Evolutionary conservation across 2,113 vertebrate genomes (phyloP), one percentile per base, ranked within the genome.

Genomic region (Coptodon rendalli): DNA sequence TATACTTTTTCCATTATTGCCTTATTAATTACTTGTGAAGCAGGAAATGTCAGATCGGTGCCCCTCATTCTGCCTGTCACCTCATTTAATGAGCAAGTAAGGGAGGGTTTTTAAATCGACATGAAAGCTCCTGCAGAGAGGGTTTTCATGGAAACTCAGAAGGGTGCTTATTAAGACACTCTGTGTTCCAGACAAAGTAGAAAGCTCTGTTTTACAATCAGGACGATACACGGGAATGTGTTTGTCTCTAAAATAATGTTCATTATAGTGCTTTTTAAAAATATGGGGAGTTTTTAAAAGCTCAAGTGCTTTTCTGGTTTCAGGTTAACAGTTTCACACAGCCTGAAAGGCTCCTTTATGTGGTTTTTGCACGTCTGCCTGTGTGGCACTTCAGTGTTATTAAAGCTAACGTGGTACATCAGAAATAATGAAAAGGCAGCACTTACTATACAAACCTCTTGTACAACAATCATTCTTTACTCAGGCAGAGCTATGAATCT

Each of bases 41-140:
- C 61, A 86, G 86, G 6, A 88, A 89, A 92, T 92, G 87, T 90
- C 91, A 91, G 57, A 85, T 79, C 36, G 7, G 3, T 17, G 53
- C 40, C 27, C 48, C 31, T 52, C n/a, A 50, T 89, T 81, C 84
- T 84, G 78, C 63, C 43, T 36, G 71, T 83, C 85, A 80, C 43
- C 45, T 91, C 80, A 34, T 88, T 86, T 93, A 93, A 92, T 89
- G 81, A 93, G 59, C 29, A 40, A 82, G 50, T 43, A 76, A 81
- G 76, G 43, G 16, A 86, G 53, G 50, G 38, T 79, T 89, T 85
- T 80, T 82, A 84, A 93, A 90, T 82, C 57, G 80, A 89, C 79
- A 71, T 19, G 24, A 78, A 84, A 82, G 79, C 81, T 91, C 84
- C 84, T 81, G 81, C n/a, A 6, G 85, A 86, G 89, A 82, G 10